Percentiles rank a stretch among this genome's conserved stretches.
Evolutionary conservation across 2,888 invertebrate genomes (phyloP).

Genomic region (Troides oblongomaculatus): DNA sequence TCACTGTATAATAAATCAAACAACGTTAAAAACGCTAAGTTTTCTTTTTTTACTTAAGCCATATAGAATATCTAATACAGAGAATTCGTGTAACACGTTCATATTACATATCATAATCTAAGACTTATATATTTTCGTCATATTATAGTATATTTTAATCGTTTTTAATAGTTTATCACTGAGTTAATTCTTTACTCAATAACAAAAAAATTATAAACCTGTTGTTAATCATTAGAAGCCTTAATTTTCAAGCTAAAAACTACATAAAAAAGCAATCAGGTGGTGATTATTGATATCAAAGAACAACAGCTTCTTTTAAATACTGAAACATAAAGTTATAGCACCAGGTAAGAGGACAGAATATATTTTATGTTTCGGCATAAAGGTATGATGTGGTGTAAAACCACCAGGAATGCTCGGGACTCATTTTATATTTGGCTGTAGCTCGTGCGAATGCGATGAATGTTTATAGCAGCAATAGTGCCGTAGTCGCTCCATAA

Average conservation of each 20-base stretch:
- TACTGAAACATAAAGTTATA: neutral
- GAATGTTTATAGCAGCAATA: slow-evolving; percentile 64
- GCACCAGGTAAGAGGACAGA: neutral
- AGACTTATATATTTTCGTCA: too few species aligned
- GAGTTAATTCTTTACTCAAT: too few species aligned
- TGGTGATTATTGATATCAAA: neutral
- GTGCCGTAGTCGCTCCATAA: slow-evolving; percentile 54
- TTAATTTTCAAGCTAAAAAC: too few species aligned
- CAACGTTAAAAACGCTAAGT: neutral
- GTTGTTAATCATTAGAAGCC: too few species aligned
- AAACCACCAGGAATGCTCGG: slow-evolving; percentile 1
- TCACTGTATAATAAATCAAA: slow-evolving; percentile 16
- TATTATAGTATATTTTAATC: too few species aligned
- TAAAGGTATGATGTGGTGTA: neutral
- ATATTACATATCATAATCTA: too few species aligned
- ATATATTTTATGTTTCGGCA: neutral
- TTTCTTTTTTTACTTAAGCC: neutral
- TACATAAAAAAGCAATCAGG: too few species aligned
- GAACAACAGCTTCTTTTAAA: neutral
- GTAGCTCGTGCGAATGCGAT: slow-evolving; percentile 51
- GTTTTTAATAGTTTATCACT: too few species aligned
- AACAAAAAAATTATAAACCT: too few species aligned
- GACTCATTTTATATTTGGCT: slow-evolving; percentile 36
- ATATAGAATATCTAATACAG: neutral
- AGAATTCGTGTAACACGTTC: neutral